Evolutionary conservation across 2,797 vertebrate species (phyloP).

Genomic region (Leuciscus waleckii): DNA sequence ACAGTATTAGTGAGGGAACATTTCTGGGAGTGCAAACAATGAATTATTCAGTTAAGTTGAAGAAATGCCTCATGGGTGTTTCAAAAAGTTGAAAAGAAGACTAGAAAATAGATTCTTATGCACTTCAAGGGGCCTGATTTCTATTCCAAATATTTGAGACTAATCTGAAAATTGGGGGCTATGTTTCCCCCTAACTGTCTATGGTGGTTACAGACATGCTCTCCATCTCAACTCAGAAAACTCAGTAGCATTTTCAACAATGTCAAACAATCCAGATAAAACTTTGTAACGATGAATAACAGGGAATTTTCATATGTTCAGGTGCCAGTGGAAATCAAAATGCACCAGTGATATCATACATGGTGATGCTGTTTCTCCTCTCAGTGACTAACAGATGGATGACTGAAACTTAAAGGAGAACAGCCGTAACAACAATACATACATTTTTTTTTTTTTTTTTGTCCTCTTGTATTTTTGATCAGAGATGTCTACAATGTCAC

Average conservation of each 20-base stretch:
- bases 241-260: too few species aligned
- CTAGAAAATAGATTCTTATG: not conserved
- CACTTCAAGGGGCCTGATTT: not conserved
- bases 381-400: not conserved
- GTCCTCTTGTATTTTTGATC: not conserved
- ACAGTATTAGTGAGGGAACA: not conserved
- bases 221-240: too few species aligned
- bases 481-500: too few species aligned
- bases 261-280: not conserved
- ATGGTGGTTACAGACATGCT: too few species aligned
- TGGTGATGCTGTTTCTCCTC: not conserved
- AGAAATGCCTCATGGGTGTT: not conserved
- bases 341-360: not conserved
- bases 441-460: too few species aligned
- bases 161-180: not conserved
- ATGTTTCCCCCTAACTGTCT: too few species aligned
- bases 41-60: not conserved
- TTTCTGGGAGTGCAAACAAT: slow-evolving; percentile 3
- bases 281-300: not conserved
- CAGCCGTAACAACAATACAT: too few species aligned
- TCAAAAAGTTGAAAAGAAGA: slow-evolving; percentile 8
- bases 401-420: not conserved
- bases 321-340: not conserved
- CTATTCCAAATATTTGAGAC: not conserved
- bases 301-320: not conserved